phyloP scores from a whole-genome alignment of 2,888 invertebrate genomes.

The Hirtodrosophila cameraria region DNA sequence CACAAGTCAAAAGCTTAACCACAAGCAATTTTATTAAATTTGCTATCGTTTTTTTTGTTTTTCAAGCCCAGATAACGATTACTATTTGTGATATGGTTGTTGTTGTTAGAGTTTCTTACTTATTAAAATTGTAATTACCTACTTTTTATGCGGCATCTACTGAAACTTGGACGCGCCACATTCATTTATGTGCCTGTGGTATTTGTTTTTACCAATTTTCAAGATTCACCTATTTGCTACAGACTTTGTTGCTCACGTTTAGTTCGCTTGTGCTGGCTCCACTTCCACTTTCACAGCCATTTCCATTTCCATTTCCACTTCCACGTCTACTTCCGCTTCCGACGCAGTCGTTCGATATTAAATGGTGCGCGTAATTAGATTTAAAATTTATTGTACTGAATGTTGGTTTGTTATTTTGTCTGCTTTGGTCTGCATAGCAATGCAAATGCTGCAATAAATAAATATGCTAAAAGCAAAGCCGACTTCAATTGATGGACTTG shows the following conservation, averaged over 20 bases:
- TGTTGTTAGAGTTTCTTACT: constrained; percentile 37
- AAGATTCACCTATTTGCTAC: constrained; percentile 19
- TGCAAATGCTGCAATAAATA: constrained; percentile 74
- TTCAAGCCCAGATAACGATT: constrained; percentile 37
- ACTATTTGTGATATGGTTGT: constrained; percentile 59
- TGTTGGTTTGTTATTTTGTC: constrained; percentile 45
- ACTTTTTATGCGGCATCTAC: constrained; percentile 35
- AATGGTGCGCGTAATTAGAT: constrained; percentile 79
- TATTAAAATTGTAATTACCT: constrained; percentile 75
- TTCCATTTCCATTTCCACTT: constrained; percentile 32
- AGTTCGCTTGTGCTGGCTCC: constrained; percentile 13
- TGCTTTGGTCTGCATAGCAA: constrained; percentile 68
- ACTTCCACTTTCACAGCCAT: constrained; percentile 19
- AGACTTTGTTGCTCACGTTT: constrained; percentile 52
- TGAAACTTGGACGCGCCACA: constrained; percentile 48
- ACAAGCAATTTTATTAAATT: constrained; percentile 76
- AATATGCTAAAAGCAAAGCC: constrained; percentile 68
- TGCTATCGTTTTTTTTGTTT: constrained; percentile 39
- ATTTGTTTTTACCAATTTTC: constrained; percentile 30
- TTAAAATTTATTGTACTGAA: constrained; percentile 72
- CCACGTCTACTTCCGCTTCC: constrained; percentile 26
- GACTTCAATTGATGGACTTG: constrained; percentile 49
- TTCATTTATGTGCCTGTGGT: constrained; percentile 51
- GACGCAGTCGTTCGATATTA: constrained; percentile 62
- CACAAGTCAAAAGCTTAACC: constrained; percentile 74